Evolutionary conservation across 53 echinoderm and acorn worm species (phyloP), one percentile per base, ranked within the genome.

Genomic region (Paracentrotus lividus): DNA sequence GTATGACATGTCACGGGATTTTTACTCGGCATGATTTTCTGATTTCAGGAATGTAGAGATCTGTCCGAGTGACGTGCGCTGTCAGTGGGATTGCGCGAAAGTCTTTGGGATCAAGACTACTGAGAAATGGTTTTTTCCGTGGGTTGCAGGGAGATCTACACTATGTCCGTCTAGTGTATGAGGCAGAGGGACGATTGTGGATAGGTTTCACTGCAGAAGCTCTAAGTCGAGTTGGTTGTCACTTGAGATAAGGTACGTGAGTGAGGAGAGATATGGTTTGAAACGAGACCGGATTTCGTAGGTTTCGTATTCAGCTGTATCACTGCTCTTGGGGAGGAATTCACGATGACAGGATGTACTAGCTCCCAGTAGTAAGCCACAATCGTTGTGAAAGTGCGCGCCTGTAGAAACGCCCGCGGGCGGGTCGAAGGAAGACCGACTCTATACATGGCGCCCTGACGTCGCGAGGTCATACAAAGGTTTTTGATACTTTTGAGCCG

Each of bases 21-120:
- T 4, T 58, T 88, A 15, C n/a, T n/a, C n/a, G n/a, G n/a, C n/a
- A 40, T 88, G 88, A 38, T 58, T 38, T 58, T 88, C 18, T 55
- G 44, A 57, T 88, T 88, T 8, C 88, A 42, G 88, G 59, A 16
- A 88, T 58, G 38, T 36, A 36, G 5, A 88, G 59, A 16, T 88
- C 34, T 26, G 54, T 33, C 20, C 57, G 59, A 33, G 18, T n/a
- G n/a, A n/a, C n/a, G n/a, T n/a, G n/a, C n/a, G n/a, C n/a, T n/a
- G n/a, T n/a, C n/a, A n/a, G 57, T 0, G 1, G 88, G 12, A 5
- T 58, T 36, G 15, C 16, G 57, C 59, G 59, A 57, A 88, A 88
- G 10, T 21, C 59, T 8, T 55, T 42, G 23, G 88, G 32, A 32
- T 55, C 57, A 5, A 88, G 33, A 42, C 9, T 34, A 32, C 42